phyloP scores from a whole-genome alignment of 2,797 vertebrate species.

The Sylvia borin region DNA sequence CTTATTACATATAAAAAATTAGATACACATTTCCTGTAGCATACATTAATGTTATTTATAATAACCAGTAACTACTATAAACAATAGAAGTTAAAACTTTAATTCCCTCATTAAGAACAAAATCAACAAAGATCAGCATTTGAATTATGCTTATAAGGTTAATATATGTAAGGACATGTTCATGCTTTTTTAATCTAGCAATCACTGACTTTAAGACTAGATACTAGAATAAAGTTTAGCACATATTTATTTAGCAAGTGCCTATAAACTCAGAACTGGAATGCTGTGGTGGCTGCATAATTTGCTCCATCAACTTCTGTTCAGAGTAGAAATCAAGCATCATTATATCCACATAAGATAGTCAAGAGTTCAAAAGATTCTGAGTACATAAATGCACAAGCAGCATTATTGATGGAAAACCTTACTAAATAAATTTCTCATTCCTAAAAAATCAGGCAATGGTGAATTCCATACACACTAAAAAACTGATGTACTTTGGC shows the following conservation, averaged over 20 bases:
- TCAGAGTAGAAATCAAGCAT: not conserved
- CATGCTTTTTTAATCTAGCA: not conserved
- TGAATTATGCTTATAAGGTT: not conserved
- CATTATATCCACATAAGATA: not conserved
- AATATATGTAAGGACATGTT: not conserved
- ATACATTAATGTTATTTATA: not conserved
- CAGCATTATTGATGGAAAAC: not conserved
- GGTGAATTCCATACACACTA: not conserved
- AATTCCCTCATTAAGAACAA: not conserved
- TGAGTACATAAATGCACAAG: not conserved
- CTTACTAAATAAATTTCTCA: not conserved
- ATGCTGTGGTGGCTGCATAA: not conserved
- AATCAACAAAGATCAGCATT: not conserved
- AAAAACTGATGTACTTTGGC: not conserved
- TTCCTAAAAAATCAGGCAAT: not conserved
- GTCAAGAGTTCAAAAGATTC: not conserved
- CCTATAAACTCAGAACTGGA: not conserved
- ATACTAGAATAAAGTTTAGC: not conserved
- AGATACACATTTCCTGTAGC: not conserved
- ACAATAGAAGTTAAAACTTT: not conserved
- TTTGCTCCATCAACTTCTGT: not conserved
- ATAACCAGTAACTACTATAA: not conserved
- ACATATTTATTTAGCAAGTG: not conserved
- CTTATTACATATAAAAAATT: constrained; percentile 14
- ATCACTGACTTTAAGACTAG: not conserved